These are phyloP conservation scores for Hesperophylax magnus DNA, from an alignment of 1,140 invertebrate species.

Conservation along the genomic window DNA sequence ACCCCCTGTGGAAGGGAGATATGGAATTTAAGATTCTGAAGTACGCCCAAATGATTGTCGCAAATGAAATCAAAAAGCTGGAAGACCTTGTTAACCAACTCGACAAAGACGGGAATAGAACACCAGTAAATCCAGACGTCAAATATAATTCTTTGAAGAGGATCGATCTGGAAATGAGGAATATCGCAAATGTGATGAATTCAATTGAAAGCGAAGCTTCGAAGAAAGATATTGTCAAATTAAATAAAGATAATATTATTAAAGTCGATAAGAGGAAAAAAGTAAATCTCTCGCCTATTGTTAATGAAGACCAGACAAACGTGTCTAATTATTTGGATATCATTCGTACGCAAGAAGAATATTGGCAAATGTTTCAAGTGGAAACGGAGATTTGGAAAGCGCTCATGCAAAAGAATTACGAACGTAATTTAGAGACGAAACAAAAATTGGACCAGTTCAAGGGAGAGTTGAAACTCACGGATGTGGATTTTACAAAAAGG, in stretches of 20 bases:
- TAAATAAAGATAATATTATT: conserved; percentile 20
- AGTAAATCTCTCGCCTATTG: conserved; percentile 46
- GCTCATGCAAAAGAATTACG: conserved; percentile 66
- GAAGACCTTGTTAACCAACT: conserved; percentile 61
- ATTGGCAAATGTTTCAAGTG: conserved; percentile 69
- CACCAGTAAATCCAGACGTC: conserved; percentile 59
- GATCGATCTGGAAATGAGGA: conserved; percentile 52
- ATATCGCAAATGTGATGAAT: conserved; percentile 64
- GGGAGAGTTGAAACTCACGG: conserved; percentile 64
- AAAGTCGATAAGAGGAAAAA: conserved; percentile 52
- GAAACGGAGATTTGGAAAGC: conserved; percentile 69
- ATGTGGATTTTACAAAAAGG: conserved; percentile 21
- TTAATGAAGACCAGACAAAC: conserved; percentile 9
- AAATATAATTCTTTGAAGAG: conserved; percentile 61
- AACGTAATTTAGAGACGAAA: conserved; percentile 68
- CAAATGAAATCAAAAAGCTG: conserved; percentile 66
- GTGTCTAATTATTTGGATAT: conserved; percentile 49
- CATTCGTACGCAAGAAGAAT: conserved; percentile 60
- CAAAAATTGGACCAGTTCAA: conserved; percentile 67
- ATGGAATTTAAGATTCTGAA: conserved; percentile 69
- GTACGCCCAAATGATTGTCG: conserved; percentile 67
- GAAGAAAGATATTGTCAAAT: not conserved
- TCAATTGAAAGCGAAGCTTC: conserved; percentile 60
- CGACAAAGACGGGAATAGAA: conserved; percentile 61
- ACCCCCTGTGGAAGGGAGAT: conserved; percentile 57